Base-by-base conservation (phyloP, 1,140 invertebrate genomes). In the Listronotus oregonensis region DNA sequence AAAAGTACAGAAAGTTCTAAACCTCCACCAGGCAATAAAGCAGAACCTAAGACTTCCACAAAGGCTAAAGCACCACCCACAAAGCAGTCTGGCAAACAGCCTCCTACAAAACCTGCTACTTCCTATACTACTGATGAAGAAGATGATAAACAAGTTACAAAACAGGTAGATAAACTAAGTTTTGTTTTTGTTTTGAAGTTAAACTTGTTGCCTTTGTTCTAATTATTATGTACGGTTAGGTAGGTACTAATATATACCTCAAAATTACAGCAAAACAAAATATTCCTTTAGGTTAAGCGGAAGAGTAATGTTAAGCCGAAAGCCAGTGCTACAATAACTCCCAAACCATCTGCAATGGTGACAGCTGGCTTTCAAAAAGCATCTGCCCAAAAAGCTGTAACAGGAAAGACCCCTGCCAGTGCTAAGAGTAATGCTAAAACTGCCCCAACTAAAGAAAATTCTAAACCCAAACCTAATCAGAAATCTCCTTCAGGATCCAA, bases 301-400 rank as follows among this genome's bases (percentile, higher is more conserved):
- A 66, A 66, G 54, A 61, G 39, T 21, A 75, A 71, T 68, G 55
- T 73, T 40, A 79, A 75, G 72, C 73, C 63, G n/a, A 73, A 79
- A 72, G 73, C 64, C 61, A 74, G 73, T 66, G 71, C 75, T 0
- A 80, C 82, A 0, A 73, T 82, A 1, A 85, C 84, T 72, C 83
- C 84, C 17, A 87, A 86, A 75, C 80, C 82, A 18, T 80, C 81
- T 32, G 82, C 83, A 18, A 84, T 81, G 6, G 79, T 81, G 49
- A 75, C 80, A 18, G 75, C 79, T 49, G 49, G 49, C 69, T 67
- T 63, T 66, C 10, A 68, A 68, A 61, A 57, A 18, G 31, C 10
- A 21, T 34, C 10, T 43, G 7, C 34, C n/a, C 54, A 42, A 42
- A 64, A 66, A 46, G 21, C 54, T 27, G 39, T 37, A 7, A 21